phyloP scores from a whole-genome alignment of 2,797 vertebrate species.

The Manis javanica region DNA sequence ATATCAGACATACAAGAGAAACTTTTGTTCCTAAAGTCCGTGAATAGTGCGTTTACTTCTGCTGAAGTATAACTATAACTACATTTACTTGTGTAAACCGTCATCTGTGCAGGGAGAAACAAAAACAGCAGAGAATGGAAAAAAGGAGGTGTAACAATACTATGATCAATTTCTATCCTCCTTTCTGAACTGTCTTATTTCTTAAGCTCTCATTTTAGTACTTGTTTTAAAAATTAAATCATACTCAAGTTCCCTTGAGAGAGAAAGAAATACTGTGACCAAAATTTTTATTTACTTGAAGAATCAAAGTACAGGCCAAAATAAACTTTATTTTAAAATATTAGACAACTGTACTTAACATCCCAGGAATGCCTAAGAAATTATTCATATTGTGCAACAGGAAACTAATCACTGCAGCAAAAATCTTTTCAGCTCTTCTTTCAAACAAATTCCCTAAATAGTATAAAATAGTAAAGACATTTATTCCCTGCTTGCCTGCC shows the following conservation, averaged over 20 bases:
- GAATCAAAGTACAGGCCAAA: slow-evolving; percentile 28
- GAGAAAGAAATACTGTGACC: background rate
- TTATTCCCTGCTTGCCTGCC: background rate
- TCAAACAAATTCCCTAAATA: slow-evolving; percentile 10
- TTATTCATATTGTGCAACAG: background rate
- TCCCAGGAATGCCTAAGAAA: background rate
- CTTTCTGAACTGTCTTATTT: background rate
- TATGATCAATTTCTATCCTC: slow-evolving; percentile 5
- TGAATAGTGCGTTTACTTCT: background rate
- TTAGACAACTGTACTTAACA: background rate
- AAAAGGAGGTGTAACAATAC: background rate
- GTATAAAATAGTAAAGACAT: background rate
- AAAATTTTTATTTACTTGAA: slow-evolving; percentile 40
- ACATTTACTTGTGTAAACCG: background rate
- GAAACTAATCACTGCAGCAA: background rate
- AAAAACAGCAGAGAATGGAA: background rate
- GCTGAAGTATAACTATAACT: background rate
- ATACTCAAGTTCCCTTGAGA: background rate
- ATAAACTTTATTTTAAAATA: slow-evolving; percentile 33
- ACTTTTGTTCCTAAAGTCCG: background rate
- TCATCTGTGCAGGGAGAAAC: background rate
- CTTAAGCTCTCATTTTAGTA: background rate
- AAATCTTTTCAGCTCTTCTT: background rate
- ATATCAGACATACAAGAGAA: background rate
- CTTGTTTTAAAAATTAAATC: slow-evolving; percentile 37